These are phyloP conservation scores for Brachypalpus laphriformis DNA, from an alignment of 2,888 invertebrate species.

Conservation along the genomic window DNA sequence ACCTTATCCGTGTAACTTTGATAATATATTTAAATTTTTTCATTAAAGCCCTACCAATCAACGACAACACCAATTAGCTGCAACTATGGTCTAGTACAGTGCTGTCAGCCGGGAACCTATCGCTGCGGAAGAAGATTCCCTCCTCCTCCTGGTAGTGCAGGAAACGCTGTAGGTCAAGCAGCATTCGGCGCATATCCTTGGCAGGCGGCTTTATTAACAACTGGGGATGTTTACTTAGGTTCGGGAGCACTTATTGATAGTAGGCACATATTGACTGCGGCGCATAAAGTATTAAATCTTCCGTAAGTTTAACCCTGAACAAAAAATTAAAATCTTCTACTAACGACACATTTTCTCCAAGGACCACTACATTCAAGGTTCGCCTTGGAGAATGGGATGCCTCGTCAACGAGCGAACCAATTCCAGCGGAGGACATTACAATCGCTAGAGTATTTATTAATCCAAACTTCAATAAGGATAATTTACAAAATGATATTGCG, in stretches of 20 bases:
- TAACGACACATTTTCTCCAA: slow-evolving; percentile 48
- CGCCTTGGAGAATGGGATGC: slow-evolving; percentile 91
- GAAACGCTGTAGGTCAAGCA: slow-evolving; percentile 84
- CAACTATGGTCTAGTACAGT: slow-evolving; percentile 78
- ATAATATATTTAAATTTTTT: neutral
- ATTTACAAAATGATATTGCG: slow-evolving; percentile 92
- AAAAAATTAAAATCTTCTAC: neutral
- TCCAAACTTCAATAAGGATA: slow-evolving; percentile 87
- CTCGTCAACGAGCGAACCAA: slow-evolving; percentile 86
- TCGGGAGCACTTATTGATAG: slow-evolving; percentile 88
- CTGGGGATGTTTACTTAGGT: slow-evolving; percentile 87
- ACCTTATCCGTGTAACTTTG: neutral
- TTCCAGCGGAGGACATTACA: slow-evolving; percentile 86
- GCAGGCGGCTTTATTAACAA: slow-evolving; percentile 87
- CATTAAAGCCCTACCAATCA: slow-evolving; percentile 49
- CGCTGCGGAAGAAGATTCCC: slow-evolving; percentile 81
- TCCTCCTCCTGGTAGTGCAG: slow-evolving; percentile 79
- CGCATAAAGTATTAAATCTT: slow-evolving; percentile 87
- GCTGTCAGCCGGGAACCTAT: slow-evolving; percentile 80
- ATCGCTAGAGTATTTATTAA: slow-evolving; percentile 85
- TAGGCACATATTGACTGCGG: slow-evolving; percentile 89
- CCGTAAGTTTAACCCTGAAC: slow-evolving; percentile 83
- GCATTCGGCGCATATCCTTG: slow-evolving; percentile 89
- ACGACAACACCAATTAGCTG: slow-evolving; percentile 76
- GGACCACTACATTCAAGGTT: slow-evolving; percentile 84